Evolutionary conservation across 1,140 invertebrate genomes (phyloP), one percentile per base, ranked within the genome.

Genomic region (Brachionus asplanchnoidis): DNA sequence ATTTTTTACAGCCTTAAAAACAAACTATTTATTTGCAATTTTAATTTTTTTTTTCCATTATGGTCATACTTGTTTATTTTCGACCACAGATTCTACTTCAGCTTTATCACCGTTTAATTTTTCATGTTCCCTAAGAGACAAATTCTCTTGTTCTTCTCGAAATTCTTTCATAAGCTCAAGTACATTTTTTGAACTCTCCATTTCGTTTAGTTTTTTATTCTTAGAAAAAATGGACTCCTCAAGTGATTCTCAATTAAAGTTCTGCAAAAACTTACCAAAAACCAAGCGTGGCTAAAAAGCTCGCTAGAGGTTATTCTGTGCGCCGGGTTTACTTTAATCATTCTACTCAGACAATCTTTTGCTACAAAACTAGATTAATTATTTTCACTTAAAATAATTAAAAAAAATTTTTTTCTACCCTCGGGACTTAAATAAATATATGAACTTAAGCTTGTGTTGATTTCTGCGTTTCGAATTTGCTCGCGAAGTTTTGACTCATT

Each of bases 321-420:
- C 36, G 91, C 91, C 20, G 92, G 91, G 87, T 92, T 90, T 85
- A 90, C 89, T 60, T 88, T 88, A 42, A 92, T 86, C 87, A 92
- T 89, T 73, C 88, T 87, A 84, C 87, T 86, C 60, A 92, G 86
- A 32, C 91, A 88, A 85, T 91, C 88, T 85, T 90, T 91, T 7
- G 87, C 88, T 92, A 73, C 88, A 32, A 50, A 65, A 56, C 44
- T 40, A 56, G 7, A 14, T 60, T 60, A 90, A 79, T 87, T 88
- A 44, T 85, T 86, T n/a, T 87, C 88, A 53, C 85, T 86, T 7
- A 90, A 7, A 65, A 40, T 17, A 17, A 53, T 56, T 17, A 1
- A 28, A 32, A 60, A 80, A 46, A n/a, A n/a, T 2, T 60, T 60
- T 56, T 60, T 36, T 36, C 5, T 60, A 80, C 77, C 77, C 23